These are phyloP conservation scores for Tarsius wallacei DNA, from an alignment of 2,797 vertebrate species.

Conservation along the genomic window DNA sequence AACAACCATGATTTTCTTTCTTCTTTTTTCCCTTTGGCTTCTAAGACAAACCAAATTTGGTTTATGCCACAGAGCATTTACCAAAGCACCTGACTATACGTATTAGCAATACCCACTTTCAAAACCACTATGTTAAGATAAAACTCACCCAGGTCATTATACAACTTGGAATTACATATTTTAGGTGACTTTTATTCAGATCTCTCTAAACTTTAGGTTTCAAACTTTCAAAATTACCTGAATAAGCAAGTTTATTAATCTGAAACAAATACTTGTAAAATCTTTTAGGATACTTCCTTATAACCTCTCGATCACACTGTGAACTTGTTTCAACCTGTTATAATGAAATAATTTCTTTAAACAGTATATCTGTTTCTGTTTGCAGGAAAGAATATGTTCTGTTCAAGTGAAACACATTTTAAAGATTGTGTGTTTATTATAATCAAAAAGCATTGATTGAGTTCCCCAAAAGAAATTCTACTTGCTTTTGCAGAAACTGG, in stretches of 20 bases:
- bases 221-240: conserved; percentile 64
- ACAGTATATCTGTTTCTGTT: conserved; percentile 91
- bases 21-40: neutral
- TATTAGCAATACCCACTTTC: conserved; percentile 9
- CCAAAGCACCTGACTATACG: neutral
- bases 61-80: conserved; percentile 36
- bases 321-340: conserved; percentile 81
- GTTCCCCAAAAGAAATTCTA: conserved; percentile 78
- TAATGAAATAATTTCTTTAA: conserved; percentile 62
- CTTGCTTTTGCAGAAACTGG: conserved; percentile 79
- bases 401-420: conserved; percentile 85
- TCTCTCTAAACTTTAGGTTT: conserved; percentile 55
- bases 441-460: conserved; percentile 93
- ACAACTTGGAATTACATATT: conserved; percentile 28
- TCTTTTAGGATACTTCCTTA: conserved; percentile 33
- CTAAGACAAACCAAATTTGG: conserved; percentile 61
- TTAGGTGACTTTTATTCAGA: conserved; percentile 45
- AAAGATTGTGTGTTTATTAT: conserved; percentile 91
- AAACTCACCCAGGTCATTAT: conserved; percentile 54
- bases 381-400: conserved; percentile 93
- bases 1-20: conserved; percentile 15
- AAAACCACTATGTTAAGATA: conserved; percentile 42
- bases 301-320: conserved; percentile 60
- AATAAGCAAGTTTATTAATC: conserved; percentile 66
- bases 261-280: conserved; percentile 72